Evolutionary conservation across 2,888 invertebrate species (phyloP).

Genomic region (Microdon myrmicae): DNA sequence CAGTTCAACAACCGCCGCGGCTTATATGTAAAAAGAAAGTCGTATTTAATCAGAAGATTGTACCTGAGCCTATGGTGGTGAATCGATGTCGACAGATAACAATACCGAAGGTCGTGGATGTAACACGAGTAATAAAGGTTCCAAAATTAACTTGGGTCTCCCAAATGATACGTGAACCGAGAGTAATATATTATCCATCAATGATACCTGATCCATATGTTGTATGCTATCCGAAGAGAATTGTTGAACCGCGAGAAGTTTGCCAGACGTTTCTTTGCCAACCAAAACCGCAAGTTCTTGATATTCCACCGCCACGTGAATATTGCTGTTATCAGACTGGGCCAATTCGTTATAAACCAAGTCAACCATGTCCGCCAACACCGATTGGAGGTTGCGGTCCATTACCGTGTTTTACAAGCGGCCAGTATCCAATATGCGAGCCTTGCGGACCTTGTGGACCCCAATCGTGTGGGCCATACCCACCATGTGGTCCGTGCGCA

Average conservation of each 20-base stretch:
- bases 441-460: constrained; percentile 55
- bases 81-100: constrained; percentile 62
- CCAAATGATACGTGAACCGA: constrained; percentile 62
- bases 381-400: constrained; percentile 58
- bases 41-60: constrained; percentile 61
- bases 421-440: constrained; percentile 58
- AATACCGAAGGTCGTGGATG: constrained; percentile 62
- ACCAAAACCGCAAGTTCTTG: constrained; percentile 63
- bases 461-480: constrained; percentile 52
- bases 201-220: constrained; percentile 63
- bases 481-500: constrained; percentile 57
- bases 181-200: constrained; percentile 62
- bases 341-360: constrained; percentile 60
- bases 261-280: constrained; percentile 63
- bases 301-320: constrained; percentile 62
- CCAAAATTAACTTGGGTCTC: constrained; percentile 62
- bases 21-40: constrained; percentile 62
- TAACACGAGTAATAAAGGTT: constrained; percentile 61
- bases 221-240: constrained; percentile 60
- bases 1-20: constrained; percentile 63
- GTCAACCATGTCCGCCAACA: constrained; percentile 59
- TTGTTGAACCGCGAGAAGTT: constrained; percentile 63
- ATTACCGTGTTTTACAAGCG: constrained; percentile 58
- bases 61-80: constrained; percentile 61
- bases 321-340: constrained; percentile 63